Conservation (phyloP, 2,888 invertebrate species). For the Suillia variegata region DNA sequence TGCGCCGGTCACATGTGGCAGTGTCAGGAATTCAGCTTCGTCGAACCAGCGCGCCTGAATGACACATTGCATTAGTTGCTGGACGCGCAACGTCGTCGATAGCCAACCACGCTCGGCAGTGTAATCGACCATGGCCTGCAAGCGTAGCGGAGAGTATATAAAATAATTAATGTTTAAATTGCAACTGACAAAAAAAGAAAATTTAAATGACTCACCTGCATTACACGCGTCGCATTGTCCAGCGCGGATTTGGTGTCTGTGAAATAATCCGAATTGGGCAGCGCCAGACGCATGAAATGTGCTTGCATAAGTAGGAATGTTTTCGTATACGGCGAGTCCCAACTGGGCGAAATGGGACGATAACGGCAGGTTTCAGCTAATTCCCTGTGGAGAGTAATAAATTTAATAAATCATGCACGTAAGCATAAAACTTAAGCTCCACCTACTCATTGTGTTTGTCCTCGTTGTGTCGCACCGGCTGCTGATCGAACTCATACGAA, state of each 20-base stretch:
- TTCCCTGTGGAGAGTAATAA: slow-evolving; percentile 74
- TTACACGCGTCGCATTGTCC: slow-evolving; percentile 92
- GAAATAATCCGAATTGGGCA: slow-evolving; percentile 92
- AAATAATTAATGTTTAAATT: background rate
- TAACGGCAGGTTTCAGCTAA: slow-evolving; percentile 78
- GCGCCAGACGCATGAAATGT: slow-evolving; percentile 80
- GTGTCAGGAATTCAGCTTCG: slow-evolving; percentile 73
- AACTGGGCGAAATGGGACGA: slow-evolving; percentile 72
- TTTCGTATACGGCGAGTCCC: slow-evolving; percentile 94
- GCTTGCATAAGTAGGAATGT: slow-evolving; percentile 92
- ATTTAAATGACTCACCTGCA: slow-evolving; percentile 70
- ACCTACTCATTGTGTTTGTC: slow-evolving; percentile 86
- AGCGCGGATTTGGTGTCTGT: slow-evolving; percentile 97
- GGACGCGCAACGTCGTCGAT: slow-evolving; percentile 75
- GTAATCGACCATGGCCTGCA: slow-evolving; percentile 94
- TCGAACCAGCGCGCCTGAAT: slow-evolving; percentile 90
- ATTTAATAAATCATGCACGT: slow-evolving; percentile 18
- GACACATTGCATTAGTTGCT: slow-evolving; percentile 84
- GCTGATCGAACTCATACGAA: slow-evolving; percentile 86
- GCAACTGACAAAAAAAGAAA: background rate
- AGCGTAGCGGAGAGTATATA: slow-evolving; percentile 3
- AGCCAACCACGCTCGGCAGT: slow-evolving; percentile 91
- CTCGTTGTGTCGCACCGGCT: slow-evolving; percentile 98
- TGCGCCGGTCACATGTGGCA: slow-evolving; percentile 76
- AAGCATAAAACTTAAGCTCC: background rate